These are phyloP conservation scores for Tenthredo distinguenda DNA, from an alignment of 2,888 invertebrate genomes.

Conservation along the genomic window DNA sequence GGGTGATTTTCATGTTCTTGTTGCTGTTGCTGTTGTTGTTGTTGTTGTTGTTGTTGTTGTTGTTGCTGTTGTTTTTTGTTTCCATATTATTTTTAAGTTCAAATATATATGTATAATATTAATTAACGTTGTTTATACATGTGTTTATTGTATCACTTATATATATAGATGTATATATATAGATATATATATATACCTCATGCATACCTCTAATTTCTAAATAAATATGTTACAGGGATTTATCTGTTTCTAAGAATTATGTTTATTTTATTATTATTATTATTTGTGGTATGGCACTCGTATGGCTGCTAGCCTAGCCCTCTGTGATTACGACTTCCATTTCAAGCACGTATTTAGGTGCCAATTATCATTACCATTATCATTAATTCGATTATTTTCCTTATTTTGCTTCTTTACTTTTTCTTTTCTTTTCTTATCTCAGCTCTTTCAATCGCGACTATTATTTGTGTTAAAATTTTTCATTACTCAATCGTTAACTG, in stretches of 20 bases:
- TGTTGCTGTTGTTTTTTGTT: neutral
- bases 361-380: conserved; percentile 19
- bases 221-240: conserved; percentile 64
- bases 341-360: conserved; percentile 11
- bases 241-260: conserved; percentile 58
- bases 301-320: conserved; percentile 71
- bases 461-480: neutral
- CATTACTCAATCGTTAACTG: conserved; percentile 13
- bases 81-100: neutral
- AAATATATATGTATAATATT: conserved; percentile 62
- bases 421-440: neutral
- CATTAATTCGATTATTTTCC: neutral
- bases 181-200: conserved; percentile 45
- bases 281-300: conserved; percentile 74
- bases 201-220: conserved; percentile 60
- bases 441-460: neutral
- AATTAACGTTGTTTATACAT: conserved; percentile 62
- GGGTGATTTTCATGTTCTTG: conserved; percentile 18
- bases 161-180: neutral
- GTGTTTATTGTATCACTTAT: conserved; percentile 43
- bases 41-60: neutral
- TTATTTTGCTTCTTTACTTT: neutral
- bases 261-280: conserved; percentile 58
- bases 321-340: conserved; percentile 53
- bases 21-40: conserved; percentile 21